Conservation (phyloP, 2,113 vertebrate species). For the Struthidea cinerea region DNA sequence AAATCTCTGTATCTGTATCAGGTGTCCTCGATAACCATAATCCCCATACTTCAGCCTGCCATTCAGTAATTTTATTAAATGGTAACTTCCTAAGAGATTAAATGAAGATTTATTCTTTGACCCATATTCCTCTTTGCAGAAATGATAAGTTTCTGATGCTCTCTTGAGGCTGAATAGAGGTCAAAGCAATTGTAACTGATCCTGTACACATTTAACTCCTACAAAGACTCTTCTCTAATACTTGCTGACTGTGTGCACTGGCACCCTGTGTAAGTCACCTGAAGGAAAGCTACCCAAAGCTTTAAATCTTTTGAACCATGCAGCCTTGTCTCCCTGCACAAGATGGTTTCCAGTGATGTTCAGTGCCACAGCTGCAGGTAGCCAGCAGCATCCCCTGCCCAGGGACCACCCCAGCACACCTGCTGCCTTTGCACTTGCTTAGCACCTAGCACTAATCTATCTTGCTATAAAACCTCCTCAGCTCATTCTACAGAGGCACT, state of each 20-base stretch:
- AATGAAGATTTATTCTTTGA: background rate
- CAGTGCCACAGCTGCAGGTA: background rate
- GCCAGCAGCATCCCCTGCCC: background rate
- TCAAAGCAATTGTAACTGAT: background rate
- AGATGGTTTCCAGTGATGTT: background rate
- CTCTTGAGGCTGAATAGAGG: background rate
- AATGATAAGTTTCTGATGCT: background rate
- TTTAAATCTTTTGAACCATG: background rate
- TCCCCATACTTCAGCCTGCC: background rate
- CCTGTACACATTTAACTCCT: background rate
- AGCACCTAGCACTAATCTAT: background rate
- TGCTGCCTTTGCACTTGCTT: background rate
- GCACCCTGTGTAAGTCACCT: background rate
- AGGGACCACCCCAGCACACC: background rate
- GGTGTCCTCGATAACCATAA: background rate
- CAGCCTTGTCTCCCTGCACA: background rate
- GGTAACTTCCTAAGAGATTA: background rate
- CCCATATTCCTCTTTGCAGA: background rate
- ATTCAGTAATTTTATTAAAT: background rate
- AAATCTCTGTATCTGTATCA: background rate
- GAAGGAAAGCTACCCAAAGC: background rate
- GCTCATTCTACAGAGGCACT: background rate
- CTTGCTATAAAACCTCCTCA: background rate
- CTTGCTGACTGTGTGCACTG: background rate
- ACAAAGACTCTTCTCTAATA: background rate